phyloP scores from a whole-genome alignment of 1,140 invertebrate species.

The Himalopsyche phryganea region DNA sequence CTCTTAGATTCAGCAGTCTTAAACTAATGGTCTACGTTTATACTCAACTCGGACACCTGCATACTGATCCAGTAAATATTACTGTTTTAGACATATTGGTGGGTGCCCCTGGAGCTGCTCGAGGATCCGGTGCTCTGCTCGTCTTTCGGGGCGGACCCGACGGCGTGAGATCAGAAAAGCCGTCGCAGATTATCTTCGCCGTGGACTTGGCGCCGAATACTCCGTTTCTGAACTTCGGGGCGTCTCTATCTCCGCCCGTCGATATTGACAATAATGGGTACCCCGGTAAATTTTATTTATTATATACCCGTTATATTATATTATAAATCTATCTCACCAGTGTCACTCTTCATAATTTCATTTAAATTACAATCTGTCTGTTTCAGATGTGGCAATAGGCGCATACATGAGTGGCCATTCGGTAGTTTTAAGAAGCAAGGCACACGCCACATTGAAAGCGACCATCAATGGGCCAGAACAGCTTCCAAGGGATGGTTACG shows the following conservation, averaged over 20 bases:
- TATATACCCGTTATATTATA: too few species aligned
- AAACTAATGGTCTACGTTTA: too few species aligned
- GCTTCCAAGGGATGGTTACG: background rate
- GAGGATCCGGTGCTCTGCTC: slow-evolving; percentile 48
- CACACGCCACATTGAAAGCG: slow-evolving; percentile 37
- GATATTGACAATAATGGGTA: slow-evolving; percentile 53
- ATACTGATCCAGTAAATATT: too few species aligned
- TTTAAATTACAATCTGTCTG: background rate
- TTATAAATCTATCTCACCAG: too few species aligned
- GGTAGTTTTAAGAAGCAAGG: slow-evolving; percentile 43
- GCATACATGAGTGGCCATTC: slow-evolving; percentile 48
- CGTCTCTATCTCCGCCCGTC: slow-evolving; percentile 46
- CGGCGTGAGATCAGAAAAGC: slow-evolving; percentile 38
- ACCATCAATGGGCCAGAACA: slow-evolving; percentile 1
- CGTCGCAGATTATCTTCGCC: slow-evolving; percentile 40
- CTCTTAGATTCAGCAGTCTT: too few species aligned
- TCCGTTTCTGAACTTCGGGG: slow-evolving; percentile 51
- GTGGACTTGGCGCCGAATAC: slow-evolving; percentile 35
- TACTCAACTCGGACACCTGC: too few species aligned
- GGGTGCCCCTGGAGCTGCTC: slow-evolving; percentile 48
- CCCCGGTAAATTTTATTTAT: slow-evolving; percentile 34
- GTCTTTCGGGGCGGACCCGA: slow-evolving; percentile 49
- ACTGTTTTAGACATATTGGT: slow-evolving; percentile 47
- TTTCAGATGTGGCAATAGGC: slow-evolving; percentile 34
- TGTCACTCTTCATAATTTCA: too few species aligned